Evolutionary conservation across 2,113 vertebrate species (phyloP).

Genomic region (Chlorodrepanis virens): DNA sequence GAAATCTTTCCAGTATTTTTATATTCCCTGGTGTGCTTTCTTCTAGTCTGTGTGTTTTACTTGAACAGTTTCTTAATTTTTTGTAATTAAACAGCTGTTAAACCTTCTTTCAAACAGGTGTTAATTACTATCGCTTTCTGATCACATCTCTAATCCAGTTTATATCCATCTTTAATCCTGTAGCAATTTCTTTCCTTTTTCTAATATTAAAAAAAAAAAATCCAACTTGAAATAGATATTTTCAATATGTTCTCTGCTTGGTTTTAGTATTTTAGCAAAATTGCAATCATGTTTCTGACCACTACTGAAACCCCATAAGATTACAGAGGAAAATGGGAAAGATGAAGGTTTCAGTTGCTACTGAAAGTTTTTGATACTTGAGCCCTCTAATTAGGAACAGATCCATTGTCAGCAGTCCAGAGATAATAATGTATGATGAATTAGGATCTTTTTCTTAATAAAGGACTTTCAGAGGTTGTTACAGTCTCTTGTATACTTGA

Average conservation of each 20-base stretch:
- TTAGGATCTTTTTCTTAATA: neutral
- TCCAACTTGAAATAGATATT: neutral
- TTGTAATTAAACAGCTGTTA: neutral
- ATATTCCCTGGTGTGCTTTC: neutral
- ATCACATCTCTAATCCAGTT: neutral
- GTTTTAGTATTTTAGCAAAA: neutral
- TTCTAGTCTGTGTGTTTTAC: neutral
- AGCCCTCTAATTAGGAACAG: neutral
- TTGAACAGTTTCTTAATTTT: neutral
- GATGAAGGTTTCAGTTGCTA: neutral
- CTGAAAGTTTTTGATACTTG: neutral
- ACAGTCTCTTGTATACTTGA: neutral
- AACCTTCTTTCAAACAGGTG: neutral
- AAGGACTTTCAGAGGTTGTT: neutral
- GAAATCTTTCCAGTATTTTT: neutral
- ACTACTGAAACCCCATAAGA: neutral
- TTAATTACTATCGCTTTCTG: neutral
- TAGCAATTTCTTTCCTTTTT: neutral
- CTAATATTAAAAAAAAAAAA: neutral
- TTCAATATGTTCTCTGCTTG: neutral
- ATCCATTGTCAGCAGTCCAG: neutral
- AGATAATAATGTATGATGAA: neutral
- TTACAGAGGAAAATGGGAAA: neutral
- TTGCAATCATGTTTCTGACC: neutral
- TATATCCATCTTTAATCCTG: neutral